Base-by-base conservation (phyloP, 1,140 invertebrate genomes). In the Euura lappo region DNA sequence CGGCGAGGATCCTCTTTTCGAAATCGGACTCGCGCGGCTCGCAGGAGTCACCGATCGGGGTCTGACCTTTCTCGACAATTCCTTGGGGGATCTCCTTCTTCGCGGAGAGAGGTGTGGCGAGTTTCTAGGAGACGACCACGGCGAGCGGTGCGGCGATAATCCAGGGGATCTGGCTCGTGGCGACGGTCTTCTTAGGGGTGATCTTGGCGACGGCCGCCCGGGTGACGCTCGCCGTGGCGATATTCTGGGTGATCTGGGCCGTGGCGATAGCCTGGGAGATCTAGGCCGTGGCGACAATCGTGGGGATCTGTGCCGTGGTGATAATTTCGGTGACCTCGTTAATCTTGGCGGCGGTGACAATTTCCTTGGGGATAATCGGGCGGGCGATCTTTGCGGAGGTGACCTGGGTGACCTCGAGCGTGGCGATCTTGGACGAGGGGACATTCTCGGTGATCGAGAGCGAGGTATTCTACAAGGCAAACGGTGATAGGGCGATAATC, bases 41-140 rank as follows among this genome's bases (percentile, higher is more conserved):
- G 70, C 4, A 42, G 76, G 79, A 51, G 71, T 78, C 0, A 71
- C 43, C 0, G 80, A 82, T 47, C 78, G 71, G 10, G 73, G 69
- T 5, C 74, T 75, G 28, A 73, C 70, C 44, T 81, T 81, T 44
- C 79, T 76, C 28, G 71, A 8, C 68, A 3, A 13, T 75, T 70
- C 44, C 83, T 77, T 78, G 0, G 80, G 81, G 0, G 82, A 80
- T 68, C 78, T 78, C 45, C 77, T 73, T 4, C 79, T 68, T 72
- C 77, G 76, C 1, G 83, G 80, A 6, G 83, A 82, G 6, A 76
- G 6, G 4, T 76, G 77, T 0, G 81, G 80, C 0, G 83, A 80
- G 68, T 82, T 79, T 70, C 78, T 79, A 0, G 84, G 83, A 0
- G 84, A 86, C 0, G 83, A 85, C 84, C 83, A 86, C 0, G 85